phyloP scores from a whole-genome alignment of 2,888 invertebrate genomes.

The Pimpla rufipes region DNA sequence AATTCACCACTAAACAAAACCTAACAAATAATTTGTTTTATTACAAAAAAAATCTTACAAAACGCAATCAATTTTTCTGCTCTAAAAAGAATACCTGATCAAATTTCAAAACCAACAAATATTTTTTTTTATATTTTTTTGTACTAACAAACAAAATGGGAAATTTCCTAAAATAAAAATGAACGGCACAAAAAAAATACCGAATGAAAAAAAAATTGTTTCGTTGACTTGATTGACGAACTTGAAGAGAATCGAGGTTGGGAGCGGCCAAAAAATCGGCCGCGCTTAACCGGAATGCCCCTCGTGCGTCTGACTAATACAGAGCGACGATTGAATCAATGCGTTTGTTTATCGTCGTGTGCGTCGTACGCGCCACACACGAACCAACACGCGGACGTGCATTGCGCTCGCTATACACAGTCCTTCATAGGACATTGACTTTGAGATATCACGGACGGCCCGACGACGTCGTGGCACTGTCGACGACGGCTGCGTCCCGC shows the following conservation, averaged over 20 bases:
- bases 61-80: no score
- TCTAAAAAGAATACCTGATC: no score
- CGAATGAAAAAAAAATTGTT: neutral
- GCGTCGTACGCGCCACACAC: constrained; percentile 30
- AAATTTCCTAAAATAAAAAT: no score
- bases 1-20: no score
- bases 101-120: no score
- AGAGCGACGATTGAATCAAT: constrained; percentile 42
- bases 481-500: constrained; percentile 71
- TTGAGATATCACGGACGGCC: constrained; percentile 82
- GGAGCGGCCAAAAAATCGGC: constrained; percentile 9
- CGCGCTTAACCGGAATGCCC: constrained; percentile 9
- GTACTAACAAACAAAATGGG: no score
- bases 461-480: constrained; percentile 75
- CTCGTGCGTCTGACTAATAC: constrained; percentile 27
- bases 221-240: neutral
- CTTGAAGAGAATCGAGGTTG: neutral
- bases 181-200: no score
- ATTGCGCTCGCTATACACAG: constrained; percentile 73
- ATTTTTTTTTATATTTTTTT: no score
- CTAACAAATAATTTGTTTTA: no score
- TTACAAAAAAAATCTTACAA: no score
- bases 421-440: constrained; percentile 85
- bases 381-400: constrained; percentile 17
- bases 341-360: constrained; percentile 53